A percentile compares a stretch with the other conserved stretches of the same genome.
Evolutionary conservation across 2,888 invertebrate species (phyloP).

Genomic region (Thereva unica): DNA sequence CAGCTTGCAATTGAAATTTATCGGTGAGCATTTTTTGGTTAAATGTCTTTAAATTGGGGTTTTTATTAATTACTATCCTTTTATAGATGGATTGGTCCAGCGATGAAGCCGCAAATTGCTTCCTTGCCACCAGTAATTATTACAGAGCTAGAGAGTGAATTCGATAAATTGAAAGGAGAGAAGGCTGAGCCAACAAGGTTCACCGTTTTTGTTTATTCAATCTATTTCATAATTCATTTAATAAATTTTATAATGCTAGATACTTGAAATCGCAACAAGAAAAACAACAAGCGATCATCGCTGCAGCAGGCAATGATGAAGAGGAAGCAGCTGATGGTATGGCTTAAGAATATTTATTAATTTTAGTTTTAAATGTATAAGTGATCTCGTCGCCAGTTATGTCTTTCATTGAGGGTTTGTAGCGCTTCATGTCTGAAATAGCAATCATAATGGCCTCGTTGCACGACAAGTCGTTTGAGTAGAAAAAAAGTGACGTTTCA

Average conservation of each 20-base stretch:
- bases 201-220: slow-evolving; percentile 7
- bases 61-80: slow-evolving; percentile 24
- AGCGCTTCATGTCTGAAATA: no score
- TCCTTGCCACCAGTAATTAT: slow-evolving; percentile 87
- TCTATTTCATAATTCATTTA: slow-evolving; percentile 10
- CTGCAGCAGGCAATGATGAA: slow-evolving; percentile 56
- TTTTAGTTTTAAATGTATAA: slow-evolving; percentile 6
- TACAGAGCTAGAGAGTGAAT: slow-evolving; percentile 86
- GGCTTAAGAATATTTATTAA: slow-evolving; percentile 13
- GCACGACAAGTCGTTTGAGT: no score
- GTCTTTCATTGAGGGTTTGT: no score
- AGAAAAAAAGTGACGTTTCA: no score
- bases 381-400: no score
- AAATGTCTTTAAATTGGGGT: slow-evolving; percentile 17
- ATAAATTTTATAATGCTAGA: slow-evolving; percentile 43
- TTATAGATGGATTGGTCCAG: slow-evolving; percentile 79
- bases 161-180: slow-evolving; percentile 68
- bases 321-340: slow-evolving; percentile 58
- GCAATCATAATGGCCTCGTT: no score
- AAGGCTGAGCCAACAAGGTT: slow-evolving; percentile 54
- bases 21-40: slow-evolving; percentile 60
- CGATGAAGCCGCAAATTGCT: slow-evolving; percentile 82
- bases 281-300: slow-evolving; percentile 53
- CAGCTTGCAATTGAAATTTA: slow-evolving; percentile 90
- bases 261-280: slow-evolving; percentile 58